These are phyloP conservation scores for Geotria australis DNA, from an alignment of 2,797 vertebrate genomes.

Conservation along the genomic window DNA sequence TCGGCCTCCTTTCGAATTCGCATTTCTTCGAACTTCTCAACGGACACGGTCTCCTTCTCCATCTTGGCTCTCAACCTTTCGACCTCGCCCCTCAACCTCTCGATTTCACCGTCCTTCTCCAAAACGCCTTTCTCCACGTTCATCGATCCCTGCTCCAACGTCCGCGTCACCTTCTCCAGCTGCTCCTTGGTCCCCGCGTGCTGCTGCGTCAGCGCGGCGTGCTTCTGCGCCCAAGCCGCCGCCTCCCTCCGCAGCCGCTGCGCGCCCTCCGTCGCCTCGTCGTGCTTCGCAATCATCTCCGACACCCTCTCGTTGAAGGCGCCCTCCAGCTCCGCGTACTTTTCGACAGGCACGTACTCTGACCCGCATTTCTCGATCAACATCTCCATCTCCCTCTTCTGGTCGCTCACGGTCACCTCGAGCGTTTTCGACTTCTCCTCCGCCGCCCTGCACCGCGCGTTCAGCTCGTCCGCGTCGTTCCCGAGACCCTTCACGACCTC, in stretches of 20 bases:
- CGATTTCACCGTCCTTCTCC: slow-evolving; percentile 16
- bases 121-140: slow-evolving; percentile 13
- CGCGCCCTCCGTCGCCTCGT: slow-evolving; percentile 11
- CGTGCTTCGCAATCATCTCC: slow-evolving; percentile 15
- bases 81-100: slow-evolving; percentile 12
- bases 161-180: slow-evolving; percentile 10
- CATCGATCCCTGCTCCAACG: slow-evolving; percentile 14
- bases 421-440: slow-evolving; percentile 33
- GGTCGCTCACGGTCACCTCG: slow-evolving; percentile 14
- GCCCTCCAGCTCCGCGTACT: not conserved
- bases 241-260: slow-evolving; percentile 4
- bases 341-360: not conserved
- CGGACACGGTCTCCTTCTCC: not conserved
- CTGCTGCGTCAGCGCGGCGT: not conserved
- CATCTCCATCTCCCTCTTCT: slow-evolving; percentile 21
- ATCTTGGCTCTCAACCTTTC: not conserved
- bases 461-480: not conserved
- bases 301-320: slow-evolving; percentile 11
- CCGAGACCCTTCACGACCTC: not conserved
- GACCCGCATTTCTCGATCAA: slow-evolving; percentile 13
- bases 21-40: not conserved
- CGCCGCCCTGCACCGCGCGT: not conserved
- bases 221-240: not conserved
- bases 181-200: not conserved
- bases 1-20: not conserved